Evolutionary conservation across 2,797 vertebrate species (phyloP).

Genomic region (Scleropages formosus): DNA sequence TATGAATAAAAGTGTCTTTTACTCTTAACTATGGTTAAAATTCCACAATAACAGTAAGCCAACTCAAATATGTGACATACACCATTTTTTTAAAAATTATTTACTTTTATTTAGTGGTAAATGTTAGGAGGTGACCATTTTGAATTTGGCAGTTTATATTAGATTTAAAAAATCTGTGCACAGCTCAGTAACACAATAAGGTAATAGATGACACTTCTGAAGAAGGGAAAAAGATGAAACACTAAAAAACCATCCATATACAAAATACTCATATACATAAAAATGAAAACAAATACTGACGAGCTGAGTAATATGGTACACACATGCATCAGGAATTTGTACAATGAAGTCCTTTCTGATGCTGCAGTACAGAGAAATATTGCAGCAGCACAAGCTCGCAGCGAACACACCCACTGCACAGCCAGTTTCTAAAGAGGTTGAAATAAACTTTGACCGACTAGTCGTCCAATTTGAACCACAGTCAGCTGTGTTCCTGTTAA

Average conservation of each 20-base stretch:
- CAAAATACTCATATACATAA: not conserved
- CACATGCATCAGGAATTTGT: too few relatives aligned
- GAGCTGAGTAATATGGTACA: not conserved
- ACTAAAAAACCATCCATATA: not conserved
- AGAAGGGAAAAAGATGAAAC: not conserved
- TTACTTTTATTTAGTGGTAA: too few relatives aligned
- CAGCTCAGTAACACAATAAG: constrained; percentile 1
- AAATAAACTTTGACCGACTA: not conserved
- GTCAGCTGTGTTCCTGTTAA: too few relatives aligned
- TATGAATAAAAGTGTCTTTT: too few relatives aligned
- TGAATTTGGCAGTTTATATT: not conserved
- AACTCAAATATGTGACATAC: too few relatives aligned
- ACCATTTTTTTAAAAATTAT: too few relatives aligned
- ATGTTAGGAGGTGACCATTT: not conserved
- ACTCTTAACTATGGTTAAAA: too few relatives aligned
- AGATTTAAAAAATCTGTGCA: not conserved
- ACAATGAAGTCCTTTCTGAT: not conserved
- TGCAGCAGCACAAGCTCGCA: constrained; percentile 60
- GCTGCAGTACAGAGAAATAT: not conserved
- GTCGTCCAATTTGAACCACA: too few relatives aligned
- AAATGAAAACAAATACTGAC: not conserved
- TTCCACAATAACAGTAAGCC: too few relatives aligned
- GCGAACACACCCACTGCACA: constrained; percentile 50
- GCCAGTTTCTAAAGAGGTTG: constrained; percentile 44
- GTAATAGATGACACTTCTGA: constrained; percentile 4